Evolutionary conservation across 2,888 invertebrate genomes (phyloP).

Genomic region (Cancer borealis): DNA sequence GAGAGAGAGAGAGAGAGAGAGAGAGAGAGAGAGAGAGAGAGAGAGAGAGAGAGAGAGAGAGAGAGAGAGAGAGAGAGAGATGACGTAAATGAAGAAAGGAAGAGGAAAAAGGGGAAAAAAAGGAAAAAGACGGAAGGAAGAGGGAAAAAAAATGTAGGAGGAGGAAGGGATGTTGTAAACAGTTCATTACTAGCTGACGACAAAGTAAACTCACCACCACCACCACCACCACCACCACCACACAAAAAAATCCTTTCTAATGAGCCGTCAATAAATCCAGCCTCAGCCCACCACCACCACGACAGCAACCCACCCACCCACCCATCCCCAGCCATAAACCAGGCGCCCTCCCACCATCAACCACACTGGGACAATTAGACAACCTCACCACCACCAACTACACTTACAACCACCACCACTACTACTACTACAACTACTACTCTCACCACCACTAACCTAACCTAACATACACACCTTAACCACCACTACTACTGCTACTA

Average conservation of each 20-base stretch:
- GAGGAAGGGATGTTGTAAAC: background rate
- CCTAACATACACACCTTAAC: too few species aligned
- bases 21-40: slow-evolving; percentile 27
- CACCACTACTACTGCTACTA: background rate
- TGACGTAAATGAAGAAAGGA: background rate
- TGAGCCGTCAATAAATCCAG: background rate
- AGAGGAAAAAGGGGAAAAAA: background rate
- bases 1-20: slow-evolving; percentile 15
- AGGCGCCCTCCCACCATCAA: background rate
- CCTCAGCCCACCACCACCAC: background rate
- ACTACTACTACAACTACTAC: background rate
- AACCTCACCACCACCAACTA: too few species aligned
- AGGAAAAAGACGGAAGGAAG: background rate
- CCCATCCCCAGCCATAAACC: background rate
- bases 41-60: slow-evolving; percentile 29
- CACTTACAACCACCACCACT: background rate
- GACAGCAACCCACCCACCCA: background rate
- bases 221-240: slow-evolving; percentile 19
- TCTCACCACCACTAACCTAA: too few species aligned
- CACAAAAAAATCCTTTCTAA: background rate
- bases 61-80: slow-evolving; percentile 14
- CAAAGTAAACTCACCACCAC: slow-evolving; percentile 7
- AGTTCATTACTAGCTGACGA: slow-evolving; percentile 11
- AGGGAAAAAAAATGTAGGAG: background rate
- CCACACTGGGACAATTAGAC: too few species aligned